Evolutionary conservation across 1,140 invertebrate species (phyloP), one percentile per base, ranked within the genome.

Genomic region (Colletes gigas): DNA sequence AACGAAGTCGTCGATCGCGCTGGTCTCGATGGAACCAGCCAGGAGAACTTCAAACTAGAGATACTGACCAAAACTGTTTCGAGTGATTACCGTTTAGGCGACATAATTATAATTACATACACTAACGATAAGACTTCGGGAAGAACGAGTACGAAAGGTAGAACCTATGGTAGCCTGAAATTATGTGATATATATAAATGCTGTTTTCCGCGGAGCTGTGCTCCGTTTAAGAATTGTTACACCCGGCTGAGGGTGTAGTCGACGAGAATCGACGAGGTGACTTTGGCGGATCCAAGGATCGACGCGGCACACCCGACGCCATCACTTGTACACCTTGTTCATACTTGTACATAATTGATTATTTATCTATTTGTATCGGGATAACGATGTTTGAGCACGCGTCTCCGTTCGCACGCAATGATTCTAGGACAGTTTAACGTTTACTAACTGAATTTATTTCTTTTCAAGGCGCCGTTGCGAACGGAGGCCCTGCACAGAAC

Each of bases 131-230:
- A 60, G 83, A 69, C 50, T 67, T 71, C 67, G 41, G 55, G 59
- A 65, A 59, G 55, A 62, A 44, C 54, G 60, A 55, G 70, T 79
- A 84, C 62, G 70, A 70, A 57, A 62, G 68, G 77, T 86, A 86
- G 79, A 85, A 82, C 72, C 65, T 87, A 87, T 80, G 86, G 83
- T 92, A 92, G 91, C 82, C 89, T 90, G 88, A 92, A 91, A 91
- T 92, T 91, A 92, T 93, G 91, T 93, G 92, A 88, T 88, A 88
- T 77, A 88, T 79, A 88, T 89, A 88, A 57, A 87, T 85, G 88
- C 88, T 93, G 90, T 91, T 93, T 92, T 89, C 88, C 83, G 88
- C 88, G 91, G 88, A 93, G 91, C 91, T 92, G 90, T 84, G 91
- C 92, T 93, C 88, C 89, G 88, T 79, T 30, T 69, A 55, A 68